Percentiles rank a stretch among this genome's conserved stretches.
These are phyloP conservation scores for Hippocampus guttulatus DNA, from an alignment of 2,113 vertebrate species.

Conservation along the genomic window DNA sequence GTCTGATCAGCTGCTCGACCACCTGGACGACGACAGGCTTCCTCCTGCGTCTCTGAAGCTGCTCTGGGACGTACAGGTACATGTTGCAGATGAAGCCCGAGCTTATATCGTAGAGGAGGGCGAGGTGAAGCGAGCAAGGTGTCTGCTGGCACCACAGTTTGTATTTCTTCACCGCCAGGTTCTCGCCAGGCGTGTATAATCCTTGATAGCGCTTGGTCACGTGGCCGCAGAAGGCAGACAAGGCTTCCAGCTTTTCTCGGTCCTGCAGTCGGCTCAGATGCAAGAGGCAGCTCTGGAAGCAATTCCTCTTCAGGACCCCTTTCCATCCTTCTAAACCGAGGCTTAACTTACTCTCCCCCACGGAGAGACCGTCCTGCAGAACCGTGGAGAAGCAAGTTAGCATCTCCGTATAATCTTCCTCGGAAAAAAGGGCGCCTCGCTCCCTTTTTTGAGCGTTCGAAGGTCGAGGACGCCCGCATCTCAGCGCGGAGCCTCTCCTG, in stretches of 20 bases:
- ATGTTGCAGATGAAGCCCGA: slow-evolving; percentile 66
- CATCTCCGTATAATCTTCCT: slow-evolving; percentile 49
- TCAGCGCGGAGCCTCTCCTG: slow-evolving; percentile 33
- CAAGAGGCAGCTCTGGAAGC: slow-evolving; percentile 52
- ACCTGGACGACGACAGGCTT: slow-evolving; percentile 57
- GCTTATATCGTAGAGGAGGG: slow-evolving; percentile 55
- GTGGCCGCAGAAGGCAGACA: slow-evolving; percentile 52
- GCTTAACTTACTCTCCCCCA: slow-evolving; percentile 32
- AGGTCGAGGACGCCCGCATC: neutral
- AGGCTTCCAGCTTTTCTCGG: slow-evolving; percentile 49
- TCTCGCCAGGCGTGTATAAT: slow-evolving; percentile 33
- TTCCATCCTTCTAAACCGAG: slow-evolving; percentile 51
- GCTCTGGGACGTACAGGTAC: slow-evolving; percentile 53
- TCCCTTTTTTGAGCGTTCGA: slow-evolving; percentile 32
- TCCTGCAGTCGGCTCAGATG: slow-evolving; percentile 47
- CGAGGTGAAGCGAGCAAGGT: slow-evolving; percentile 43
- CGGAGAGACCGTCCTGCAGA: slow-evolving; percentile 52
- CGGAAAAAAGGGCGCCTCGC: slow-evolving; percentile 22
- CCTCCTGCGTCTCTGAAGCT: slow-evolving; percentile 44
- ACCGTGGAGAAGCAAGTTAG: slow-evolving; percentile 55
- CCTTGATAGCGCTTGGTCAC: slow-evolving; percentile 42
- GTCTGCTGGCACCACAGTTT: slow-evolving; percentile 38
- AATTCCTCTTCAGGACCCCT: slow-evolving; percentile 50
- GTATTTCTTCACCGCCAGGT: slow-evolving; percentile 65
- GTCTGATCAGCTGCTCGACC: slow-evolving; percentile 50